phyloP scores from a whole-genome alignment of 2,797 vertebrate genomes.

The Morus bassanus region DNA sequence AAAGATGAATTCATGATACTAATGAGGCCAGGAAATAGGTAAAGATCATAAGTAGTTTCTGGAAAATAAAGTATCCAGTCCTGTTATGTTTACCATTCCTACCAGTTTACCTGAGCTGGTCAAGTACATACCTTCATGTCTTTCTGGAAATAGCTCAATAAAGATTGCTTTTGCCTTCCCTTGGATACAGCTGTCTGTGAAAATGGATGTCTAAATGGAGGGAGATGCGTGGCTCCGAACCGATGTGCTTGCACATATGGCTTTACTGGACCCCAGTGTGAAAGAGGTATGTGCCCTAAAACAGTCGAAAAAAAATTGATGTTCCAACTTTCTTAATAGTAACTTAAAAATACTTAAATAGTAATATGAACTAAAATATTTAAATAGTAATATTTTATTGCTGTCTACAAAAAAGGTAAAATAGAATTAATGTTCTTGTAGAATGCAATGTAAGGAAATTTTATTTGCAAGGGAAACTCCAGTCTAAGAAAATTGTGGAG shows the following conservation, averaged over 20 bases:
- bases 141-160: background rate
- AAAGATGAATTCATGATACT: background rate
- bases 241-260: slow-evolving; percentile 95
- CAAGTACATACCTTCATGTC: background rate
- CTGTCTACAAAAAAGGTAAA: background rate
- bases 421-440: background rate
- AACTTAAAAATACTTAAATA: background rate
- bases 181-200: slow-evolving; percentile 90
- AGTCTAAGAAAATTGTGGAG: background rate
- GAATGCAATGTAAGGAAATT: background rate
- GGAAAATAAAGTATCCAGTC: background rate
- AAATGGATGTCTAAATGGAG: slow-evolving; percentile 93
- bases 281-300: slow-evolving; percentile 85
- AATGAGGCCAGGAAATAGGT: background rate
- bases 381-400: background rate
- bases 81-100: background rate
- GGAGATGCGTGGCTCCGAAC: slow-evolving; percentile 95
- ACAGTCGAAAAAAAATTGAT: background rate
- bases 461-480: background rate
- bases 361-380: background rate
- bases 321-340: background rate
- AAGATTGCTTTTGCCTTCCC: background rate
- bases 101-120: background rate
- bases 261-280: slow-evolving; percentile 97
- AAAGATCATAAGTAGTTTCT: background rate